Evolutionary conservation across 1,140 invertebrate genomes (phyloP).

Genomic region (Centruroides vittatus): DNA sequence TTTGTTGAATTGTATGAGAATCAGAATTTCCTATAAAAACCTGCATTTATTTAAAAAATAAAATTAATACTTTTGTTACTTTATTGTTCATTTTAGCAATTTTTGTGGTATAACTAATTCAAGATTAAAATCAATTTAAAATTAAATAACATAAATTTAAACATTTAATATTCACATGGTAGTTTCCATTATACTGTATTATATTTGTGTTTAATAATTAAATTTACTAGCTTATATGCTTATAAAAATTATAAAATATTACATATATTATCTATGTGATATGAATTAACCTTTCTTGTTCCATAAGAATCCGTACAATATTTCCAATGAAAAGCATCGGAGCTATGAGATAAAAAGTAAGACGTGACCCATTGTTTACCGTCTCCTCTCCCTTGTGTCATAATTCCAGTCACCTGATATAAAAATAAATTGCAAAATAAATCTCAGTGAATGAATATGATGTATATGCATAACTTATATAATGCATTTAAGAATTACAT

Average conservation of each 20-base stretch:
- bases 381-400: slow-evolving; percentile 39
- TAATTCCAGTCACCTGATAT: slow-evolving; percentile 35
- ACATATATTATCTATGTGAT: too few relatives aligned
- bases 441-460: too few relatives aligned
- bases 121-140: too few relatives aligned
- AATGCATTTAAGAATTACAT: neutral
- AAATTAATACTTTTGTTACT: neutral
- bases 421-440: neutral
- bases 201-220: too few relatives aligned
- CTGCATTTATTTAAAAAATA: slow-evolving; percentile 21
- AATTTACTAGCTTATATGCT: too few relatives aligned
- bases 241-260: too few relatives aligned
- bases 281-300: slow-evolving; percentile 32
- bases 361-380: slow-evolving; percentile 37
- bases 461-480: too few relatives aligned
- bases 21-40: slow-evolving; percentile 38
- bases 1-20: slow-evolving; percentile 34
- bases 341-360: slow-evolving; percentile 36
- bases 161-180: too few relatives aligned
- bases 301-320: slow-evolving; percentile 36
- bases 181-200: too few relatives aligned
- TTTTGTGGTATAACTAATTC: too few relatives aligned
- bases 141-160: too few relatives aligned
- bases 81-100: too few relatives aligned
- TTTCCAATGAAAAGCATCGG: slow-evolving; percentile 37